phyloP scores from a whole-genome alignment of 2,888 invertebrate species.

The Drosophila parthenogenetica region DNA sequence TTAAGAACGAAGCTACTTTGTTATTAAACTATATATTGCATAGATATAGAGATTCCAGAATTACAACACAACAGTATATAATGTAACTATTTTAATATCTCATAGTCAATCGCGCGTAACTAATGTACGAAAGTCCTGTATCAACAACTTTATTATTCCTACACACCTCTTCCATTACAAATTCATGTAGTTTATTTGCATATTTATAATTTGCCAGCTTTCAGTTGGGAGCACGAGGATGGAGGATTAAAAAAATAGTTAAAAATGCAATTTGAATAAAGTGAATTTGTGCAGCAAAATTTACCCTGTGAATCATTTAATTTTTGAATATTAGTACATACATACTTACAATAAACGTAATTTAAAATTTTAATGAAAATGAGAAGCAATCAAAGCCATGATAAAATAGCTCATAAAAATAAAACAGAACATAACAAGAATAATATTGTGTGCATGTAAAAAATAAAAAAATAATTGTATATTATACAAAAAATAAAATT shows the following conservation, averaged over 20 bases:
- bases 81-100: conserved; percentile 8
- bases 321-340: conserved; percentile 61
- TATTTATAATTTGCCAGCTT: background rate
- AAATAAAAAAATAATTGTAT: conserved; percentile 66
- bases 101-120: conserved; percentile 12
- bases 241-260: conserved; percentile 48
- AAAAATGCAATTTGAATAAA: conserved; percentile 72
- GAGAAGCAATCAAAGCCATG: conserved; percentile 31
- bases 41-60: conserved; percentile 61
- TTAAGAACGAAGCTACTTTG: conserved; percentile 65
- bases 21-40: conserved; percentile 78
- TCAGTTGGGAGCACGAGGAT: conserved; percentile 24
- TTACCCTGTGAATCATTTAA: conserved; percentile 42
- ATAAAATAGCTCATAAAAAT: conserved; percentile 67
- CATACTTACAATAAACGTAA: conserved; percentile 69
- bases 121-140: conserved; percentile 42
- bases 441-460: conserved; percentile 53
- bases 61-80: conserved; percentile 28
- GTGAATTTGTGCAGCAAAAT: conserved; percentile 34
- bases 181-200: background rate
- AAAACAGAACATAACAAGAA: conserved; percentile 63
- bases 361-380: conserved; percentile 66
- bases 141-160: background rate
- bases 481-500: conserved; percentile 54
- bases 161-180: background rate